Conservation (phyloP, 2,888 invertebrate genomes). For the Aromia moschata region DNA sequence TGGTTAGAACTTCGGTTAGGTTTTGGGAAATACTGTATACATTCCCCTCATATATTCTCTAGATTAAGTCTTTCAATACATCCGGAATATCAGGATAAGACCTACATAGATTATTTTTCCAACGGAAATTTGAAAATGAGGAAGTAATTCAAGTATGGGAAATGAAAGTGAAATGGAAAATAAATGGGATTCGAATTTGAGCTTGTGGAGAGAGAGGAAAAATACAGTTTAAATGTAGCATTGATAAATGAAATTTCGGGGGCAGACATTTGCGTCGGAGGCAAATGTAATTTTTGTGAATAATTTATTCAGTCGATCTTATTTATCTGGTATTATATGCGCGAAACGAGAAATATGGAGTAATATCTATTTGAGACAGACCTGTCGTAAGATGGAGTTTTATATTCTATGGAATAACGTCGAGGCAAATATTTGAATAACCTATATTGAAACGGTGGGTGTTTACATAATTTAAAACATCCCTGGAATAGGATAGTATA, state of each 20-base stretch:
- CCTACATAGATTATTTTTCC: constrained; percentile 13
- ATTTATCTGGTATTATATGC: constrained; percentile 1
- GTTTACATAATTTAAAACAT: not conserved
- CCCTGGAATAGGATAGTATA: not conserved
- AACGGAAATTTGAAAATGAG: constrained; percentile 19
- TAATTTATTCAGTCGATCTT: constrained; percentile 1
- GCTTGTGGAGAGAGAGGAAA: constrained; percentile 14
- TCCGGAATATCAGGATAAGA: constrained; percentile 5
- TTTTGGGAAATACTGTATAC: no score
- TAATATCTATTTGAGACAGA: not conserved
- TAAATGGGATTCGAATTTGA: constrained; percentile 29
- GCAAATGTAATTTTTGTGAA: constrained; percentile 4
- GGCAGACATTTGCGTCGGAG: constrained; percentile 3
- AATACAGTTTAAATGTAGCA: constrained; percentile 20
- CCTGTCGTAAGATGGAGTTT: constrained; percentile 40
- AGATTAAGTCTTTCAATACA: constrained; percentile 7
- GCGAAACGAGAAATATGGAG: not conserved
- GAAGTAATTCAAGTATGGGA: constrained; percentile 34
- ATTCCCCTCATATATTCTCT: constrained; percentile 1
- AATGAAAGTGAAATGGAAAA: constrained; percentile 35
- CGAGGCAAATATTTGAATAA: not conserved
- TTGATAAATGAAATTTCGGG: constrained; percentile 12
- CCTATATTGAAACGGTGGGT: not conserved
- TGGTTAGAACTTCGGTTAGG: no score
- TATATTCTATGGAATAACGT: not conserved